Evolutionary conservation across 1,140 invertebrate species (phyloP), one percentile per base, ranked within the genome.

Genomic region (Heliconius congener): DNA sequence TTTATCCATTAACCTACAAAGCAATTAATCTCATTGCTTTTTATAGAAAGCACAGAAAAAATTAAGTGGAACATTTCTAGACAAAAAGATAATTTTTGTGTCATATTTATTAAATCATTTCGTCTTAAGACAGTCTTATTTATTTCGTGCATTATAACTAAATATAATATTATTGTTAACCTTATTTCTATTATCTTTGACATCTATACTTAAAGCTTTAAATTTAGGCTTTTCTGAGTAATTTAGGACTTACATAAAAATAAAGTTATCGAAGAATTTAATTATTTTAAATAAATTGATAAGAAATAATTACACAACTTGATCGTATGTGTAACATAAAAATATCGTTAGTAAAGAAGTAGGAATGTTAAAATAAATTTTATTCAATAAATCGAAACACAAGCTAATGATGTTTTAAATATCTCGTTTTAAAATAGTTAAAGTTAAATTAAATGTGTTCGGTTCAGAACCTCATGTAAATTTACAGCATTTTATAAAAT

Each of bases 141-240:
- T 2, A 66, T 66, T 66, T 23, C 9, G 23, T 66, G n/a, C 60
- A 66, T 27, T 66, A 66, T 66, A 66, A 27, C 27, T 66, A 46
- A 0, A 46, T 39, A 66, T 66, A 57, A 8, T 57, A 57, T 57
- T 1, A 52, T 52, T 18, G 30, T 66, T 4, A 66, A 66, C 8
- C 60, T 66, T 66, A 66, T 13, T 27, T 66, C 60, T 66, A 66
- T 23, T 71, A 86, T 92, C 90, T 93, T 93, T 93, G 90, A 91
- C 88, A 90, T 88, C 77, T 81, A 86, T 81, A 84, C 77, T 92
- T 91, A 92, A 92, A 92, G 89, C 90, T 93, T 90, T 85, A 76
- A 84, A 87, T 87, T 92, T 91, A 93, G 90, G 89, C 90, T 89
- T 80, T 70, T 66, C 27, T 66, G 60, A 66, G 60, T 66, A 66